Evolutionary conservation across 2,797 vertebrate genomes (phyloP).

Genomic region (Crocidura indochinensis): DNA sequence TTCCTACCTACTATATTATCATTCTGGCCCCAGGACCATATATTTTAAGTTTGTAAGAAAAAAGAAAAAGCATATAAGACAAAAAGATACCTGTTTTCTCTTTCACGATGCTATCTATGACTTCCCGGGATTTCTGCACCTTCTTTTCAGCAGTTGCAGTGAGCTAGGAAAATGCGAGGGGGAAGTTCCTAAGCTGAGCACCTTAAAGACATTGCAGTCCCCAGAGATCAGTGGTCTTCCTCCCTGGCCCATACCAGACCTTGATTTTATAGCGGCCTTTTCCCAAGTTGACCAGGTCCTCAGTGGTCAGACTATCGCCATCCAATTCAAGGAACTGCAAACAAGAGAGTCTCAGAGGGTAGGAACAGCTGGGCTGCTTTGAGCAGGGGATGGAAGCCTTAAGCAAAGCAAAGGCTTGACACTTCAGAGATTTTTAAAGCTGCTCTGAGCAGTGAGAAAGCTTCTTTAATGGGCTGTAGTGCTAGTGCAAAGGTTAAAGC

Average conservation of each 20-base stretch:
- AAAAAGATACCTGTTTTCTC: slow-evolving; percentile 94
- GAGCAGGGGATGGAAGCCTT: neutral
- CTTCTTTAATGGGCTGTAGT: neutral
- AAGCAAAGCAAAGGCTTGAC: neutral
- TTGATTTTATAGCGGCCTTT: slow-evolving; percentile 97
- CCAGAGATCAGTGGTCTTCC: rapidly evolving
- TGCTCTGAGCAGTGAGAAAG: neutral
- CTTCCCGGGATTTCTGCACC: slow-evolving; percentile 94
- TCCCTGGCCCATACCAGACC: slow-evolving; percentile 89
- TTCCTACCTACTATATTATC: no score
- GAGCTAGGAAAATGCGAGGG: slow-evolving; percentile 90
- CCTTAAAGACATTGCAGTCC: rapidly evolving
- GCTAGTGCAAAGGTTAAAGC: no score
- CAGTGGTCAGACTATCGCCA: slow-evolving; percentile 95
- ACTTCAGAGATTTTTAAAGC: neutral
- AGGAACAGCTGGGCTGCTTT: neutral
- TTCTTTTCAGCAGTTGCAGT: slow-evolving; percentile 93
- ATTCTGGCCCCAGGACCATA: no score
- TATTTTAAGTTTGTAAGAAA: neutral
- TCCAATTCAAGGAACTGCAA: slow-evolving; percentile 95
- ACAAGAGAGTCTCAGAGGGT: slow-evolving; percentile 72
- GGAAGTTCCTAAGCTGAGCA: neutral
- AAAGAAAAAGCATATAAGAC: slow-evolving; percentile 16
- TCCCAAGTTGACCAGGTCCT: slow-evolving; percentile 96
- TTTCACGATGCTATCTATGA: slow-evolving; percentile 96